Evolutionary conservation across 2,888 invertebrate genomes (phyloP), one percentile per base, ranked within the genome.

Genomic region (Herminia tarsipennalis): DNA sequence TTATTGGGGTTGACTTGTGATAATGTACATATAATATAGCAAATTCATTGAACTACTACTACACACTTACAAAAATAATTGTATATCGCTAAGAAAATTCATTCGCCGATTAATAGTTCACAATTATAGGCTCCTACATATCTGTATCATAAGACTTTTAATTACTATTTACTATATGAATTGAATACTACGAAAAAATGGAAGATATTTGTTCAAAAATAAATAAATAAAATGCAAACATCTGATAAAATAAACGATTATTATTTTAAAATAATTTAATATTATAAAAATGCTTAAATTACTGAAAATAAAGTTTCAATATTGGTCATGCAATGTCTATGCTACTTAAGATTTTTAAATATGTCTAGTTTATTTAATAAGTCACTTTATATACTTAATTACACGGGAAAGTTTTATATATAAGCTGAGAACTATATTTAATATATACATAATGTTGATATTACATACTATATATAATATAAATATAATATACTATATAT

Each of bases 111-210:
- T 48, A 50, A n/a, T 30, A 53, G 48, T 45, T 53, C 49, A 40
- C 41, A 29, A 14, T 33, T 39, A 35, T 22, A 45, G 16, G 30
- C 45, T 38, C 13, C 50, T 50, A 33, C 43, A 39, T 55, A 54
- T 57, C 54, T 60, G 54, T 29, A 47, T 61, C 62, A 62, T 62
- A 62, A 63, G 63, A 63, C 41, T 45, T 51, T 35, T 55, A 33
- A 28, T 12, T 25, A 37, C 38, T 42, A 48, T 6, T 33, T 25
- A 33, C 33, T 53, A 58, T 14, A 45, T 25, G 25, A 46, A 27
- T 39, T 21, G 41, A 42, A 24, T 27, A 32, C 43, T 45, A 33
- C 1, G 27, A 28, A 40, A 45, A 47, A 34, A 44, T 35, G 54
- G 46, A 47, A 60, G 33, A 44, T 36, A 38, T 45, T 24, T n/a